Evolutionary conservation across 2,888 invertebrate species (phyloP).

Genomic region (Sphecodes monilicornis): DNA sequence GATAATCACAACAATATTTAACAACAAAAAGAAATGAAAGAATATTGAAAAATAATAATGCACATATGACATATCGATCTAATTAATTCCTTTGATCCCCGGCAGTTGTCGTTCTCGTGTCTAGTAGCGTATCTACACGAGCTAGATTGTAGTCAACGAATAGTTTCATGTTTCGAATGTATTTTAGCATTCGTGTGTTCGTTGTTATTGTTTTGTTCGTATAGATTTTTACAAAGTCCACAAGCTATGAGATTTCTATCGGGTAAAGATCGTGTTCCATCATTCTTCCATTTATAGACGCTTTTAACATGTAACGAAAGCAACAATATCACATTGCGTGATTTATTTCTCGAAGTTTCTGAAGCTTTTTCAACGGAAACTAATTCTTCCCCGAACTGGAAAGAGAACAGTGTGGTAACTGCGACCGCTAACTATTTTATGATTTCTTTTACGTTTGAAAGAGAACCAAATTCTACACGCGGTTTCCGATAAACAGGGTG

Average conservation of each 20-base stretch:
- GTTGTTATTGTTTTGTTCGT: neutral
- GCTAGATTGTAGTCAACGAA: too few relatives aligned
- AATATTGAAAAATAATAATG: too few relatives aligned
- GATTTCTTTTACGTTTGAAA: neutral
- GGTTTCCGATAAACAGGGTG: too few relatives aligned
- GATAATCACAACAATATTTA: too few relatives aligned
- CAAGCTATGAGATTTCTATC: neutral
- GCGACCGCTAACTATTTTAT: neutral
- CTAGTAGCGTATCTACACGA: too few relatives aligned
- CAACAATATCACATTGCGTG: neutral
- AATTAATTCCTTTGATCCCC: too few relatives aligned
- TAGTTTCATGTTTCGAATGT: too few relatives aligned
- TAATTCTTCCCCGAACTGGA: neutral
- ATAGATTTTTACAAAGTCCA: too few relatives aligned
- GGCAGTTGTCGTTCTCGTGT: too few relatives aligned
- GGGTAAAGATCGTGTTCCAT: neutral
- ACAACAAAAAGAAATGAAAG: too few relatives aligned
- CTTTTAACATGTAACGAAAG: neutral
- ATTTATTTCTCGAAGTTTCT: neutral
- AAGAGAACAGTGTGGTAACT: neutral
- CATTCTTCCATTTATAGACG: neutral
- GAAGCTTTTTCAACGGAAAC: neutral
- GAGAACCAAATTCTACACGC: neutral
- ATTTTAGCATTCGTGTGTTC: too few relatives aligned
- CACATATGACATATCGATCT: too few relatives aligned